Evolutionary conservation across 2,113 vertebrate genomes (phyloP).

Genomic region (Thamnophis sirtalis): DNA sequence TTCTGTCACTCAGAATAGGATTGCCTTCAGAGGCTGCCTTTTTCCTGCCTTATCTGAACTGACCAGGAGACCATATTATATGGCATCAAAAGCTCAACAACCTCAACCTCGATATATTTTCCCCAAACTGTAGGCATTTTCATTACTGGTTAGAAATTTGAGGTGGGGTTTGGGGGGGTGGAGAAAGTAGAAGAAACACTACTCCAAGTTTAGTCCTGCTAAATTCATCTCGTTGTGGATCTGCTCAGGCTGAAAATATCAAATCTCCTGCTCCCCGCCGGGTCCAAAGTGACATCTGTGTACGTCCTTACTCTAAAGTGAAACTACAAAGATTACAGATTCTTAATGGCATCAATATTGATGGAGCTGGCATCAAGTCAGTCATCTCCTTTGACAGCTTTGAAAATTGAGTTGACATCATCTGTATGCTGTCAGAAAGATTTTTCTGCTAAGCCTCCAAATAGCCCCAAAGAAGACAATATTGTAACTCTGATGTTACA

Average conservation of each 20-base stretch:
- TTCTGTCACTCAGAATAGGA: not conserved
- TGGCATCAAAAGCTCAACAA: not conserved
- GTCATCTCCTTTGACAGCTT: not conserved
- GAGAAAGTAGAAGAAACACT: not conserved
- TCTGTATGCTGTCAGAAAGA: not conserved
- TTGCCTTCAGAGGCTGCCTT: not conserved
- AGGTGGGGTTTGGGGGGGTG: fast-evolving
- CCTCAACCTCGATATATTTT: not conserved
- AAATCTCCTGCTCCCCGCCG: not conserved
- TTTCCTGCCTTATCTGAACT: not conserved
- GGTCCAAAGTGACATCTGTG: not conserved
- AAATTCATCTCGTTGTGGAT: not conserved
- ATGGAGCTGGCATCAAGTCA: not conserved
- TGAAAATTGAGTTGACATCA: slow-evolving; percentile 1
- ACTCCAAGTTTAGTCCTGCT: not conserved
- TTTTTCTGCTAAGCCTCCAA: not conserved
- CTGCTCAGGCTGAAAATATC: not conserved
- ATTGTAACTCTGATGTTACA: not conserved
- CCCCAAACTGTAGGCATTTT: not conserved
- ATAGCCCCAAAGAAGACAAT: not conserved
- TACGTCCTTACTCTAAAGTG: not conserved
- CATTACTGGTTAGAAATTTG: not conserved
- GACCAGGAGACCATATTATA: not conserved
- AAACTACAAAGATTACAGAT: not conserved
- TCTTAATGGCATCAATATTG: slow-evolving; percentile 1